Base-by-base conservation (phyloP, 2,888 invertebrate species). In the Zootermopsis nevadensis region DNA sequence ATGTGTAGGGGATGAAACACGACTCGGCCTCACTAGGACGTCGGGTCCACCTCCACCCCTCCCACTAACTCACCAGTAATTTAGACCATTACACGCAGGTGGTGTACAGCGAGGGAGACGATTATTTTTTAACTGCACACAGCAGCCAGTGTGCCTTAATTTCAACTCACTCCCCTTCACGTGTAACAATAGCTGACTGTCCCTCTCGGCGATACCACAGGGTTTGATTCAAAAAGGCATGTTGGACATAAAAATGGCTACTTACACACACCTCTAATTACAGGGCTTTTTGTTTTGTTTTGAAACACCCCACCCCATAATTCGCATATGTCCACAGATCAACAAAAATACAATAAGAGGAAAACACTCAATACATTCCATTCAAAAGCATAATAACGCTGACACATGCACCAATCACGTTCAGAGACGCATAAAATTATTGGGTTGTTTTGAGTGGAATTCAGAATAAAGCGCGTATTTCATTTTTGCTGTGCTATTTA, bases 111-210 rank as follows among this genome's bases (percentile, higher is more conserved):
- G 72, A n/a, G 48, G 38, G 81, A 77, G 35, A 38, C 84, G 85
- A 85, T 85, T 84, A 85, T 85, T 85, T 85, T 85, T 85, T 85
- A 82, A 85, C 85, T 82, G 67, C 38, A 69, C 83, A 76, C 81
- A 77, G 31, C 12, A 60, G 24, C 10, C 38, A 27, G 74, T 27
- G 35, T 48, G 27, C 77, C 66, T 55, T 77, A 74, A 74, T 76
- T 66, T 55, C 74, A 27, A 42, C 74, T 53, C 31, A 33, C 33
- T 74, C 60, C 30, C 82, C 48, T 77, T 33, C 77, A 66, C 42
- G 27, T 31, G 76, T 77, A 60, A 55, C 67, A 76, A 55, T 77
- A 48, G 60, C 15, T 7, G 60, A 27, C 60, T 27, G 6, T 60
- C 77, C 42, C n/a, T 53, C 35, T 82, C 53, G 19, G 35, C 35